phyloP scores from a whole-genome alignment of 2,113 vertebrate species.

The Hippocampus barbouri region DNA sequence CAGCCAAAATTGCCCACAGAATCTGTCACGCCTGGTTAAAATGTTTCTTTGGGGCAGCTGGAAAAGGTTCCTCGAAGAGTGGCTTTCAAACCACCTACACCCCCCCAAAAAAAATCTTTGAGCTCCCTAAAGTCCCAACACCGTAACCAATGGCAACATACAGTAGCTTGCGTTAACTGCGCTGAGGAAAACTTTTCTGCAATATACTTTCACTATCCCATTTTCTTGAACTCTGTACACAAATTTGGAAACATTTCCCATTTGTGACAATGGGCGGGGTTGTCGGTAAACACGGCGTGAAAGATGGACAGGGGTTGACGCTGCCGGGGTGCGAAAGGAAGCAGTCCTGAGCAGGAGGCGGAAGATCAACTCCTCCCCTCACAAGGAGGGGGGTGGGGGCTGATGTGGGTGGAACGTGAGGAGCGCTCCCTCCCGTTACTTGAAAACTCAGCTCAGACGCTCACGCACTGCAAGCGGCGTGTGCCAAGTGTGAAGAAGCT shows the following conservation, averaged over 20 bases:
- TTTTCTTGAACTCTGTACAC: too few relatives aligned
- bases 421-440: neutral
- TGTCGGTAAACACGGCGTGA: neutral
- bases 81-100: too few relatives aligned
- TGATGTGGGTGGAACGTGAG: conserved; percentile 28
- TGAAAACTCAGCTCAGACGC: neutral
- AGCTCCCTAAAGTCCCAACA: too few relatives aligned
- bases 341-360: conserved; percentile 54
- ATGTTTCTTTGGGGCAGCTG: too few relatives aligned
- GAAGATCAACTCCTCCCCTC: conserved; percentile 41
- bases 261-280: neutral
- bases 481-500: neutral
- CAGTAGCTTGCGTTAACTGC: too few relatives aligned
- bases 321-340: conserved; percentile 42
- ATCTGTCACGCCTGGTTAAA: too few relatives aligned
- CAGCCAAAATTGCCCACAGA: neutral
- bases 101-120: too few relatives aligned
- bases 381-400: conserved; percentile 49
- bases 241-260: too few relatives aligned
- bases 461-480: neutral
- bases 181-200: too few relatives aligned
- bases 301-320: neutral
- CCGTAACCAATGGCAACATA: too few relatives aligned
- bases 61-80: too few relatives aligned
- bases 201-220: too few relatives aligned